Base-by-base conservation (phyloP, 2,113 vertebrate genomes). In the Daphoenositta chrysoptera region DNA sequence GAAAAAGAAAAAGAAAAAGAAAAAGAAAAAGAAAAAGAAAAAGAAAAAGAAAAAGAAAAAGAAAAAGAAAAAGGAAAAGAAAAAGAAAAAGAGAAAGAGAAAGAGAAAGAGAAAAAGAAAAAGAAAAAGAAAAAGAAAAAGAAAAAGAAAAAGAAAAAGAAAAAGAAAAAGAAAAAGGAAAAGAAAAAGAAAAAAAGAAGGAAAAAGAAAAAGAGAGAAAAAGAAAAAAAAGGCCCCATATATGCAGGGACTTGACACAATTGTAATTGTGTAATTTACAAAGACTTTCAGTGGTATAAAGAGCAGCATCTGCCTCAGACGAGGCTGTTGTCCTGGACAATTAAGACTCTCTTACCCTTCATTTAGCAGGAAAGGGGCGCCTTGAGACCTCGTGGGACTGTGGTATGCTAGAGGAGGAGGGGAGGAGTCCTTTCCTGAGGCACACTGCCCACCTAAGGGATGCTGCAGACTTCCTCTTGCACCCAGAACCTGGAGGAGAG, bases 1-100 rank as follows among this genome's bases (percentile, higher is more conserved):
- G 1, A 24, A 2, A 16, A 24, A 7, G 4, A 31, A 45, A 45
- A 20, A 7, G 5, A n/a, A n/a, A 27, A 28, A 6, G 4, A 3
- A 4, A 27, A 64, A 11, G 63, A n/a, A n/a, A n/a, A 64, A 13
- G 60, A 31, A 7, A 2, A 45, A 44, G 42, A 44, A 51, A 27
- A 27, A 6, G 4, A 3, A 4, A 30, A 63, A 13, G 68, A 37
- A 7, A 26, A 9, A 6, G 1, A 27, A 2, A 15, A 27, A 8
- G 4, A 33, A 2, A 40, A 13, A 40, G 39, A 40, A 40, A 17
- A 28, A 5, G 4, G 2, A 4, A 27, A 64, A 11, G 63, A 40
- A 13, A n/a, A 64, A 11, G 60, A 31, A 7, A 2, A 45, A 45
- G 44, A 45, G 28, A 27, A 28, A 5, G 3, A 3, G 3, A 30